A percentile compares a stretch with the other conserved stretches of the same genome.
Conservation (phyloP, 2,888 invertebrate species). For the Nephrotoma flavescens region DNA sequence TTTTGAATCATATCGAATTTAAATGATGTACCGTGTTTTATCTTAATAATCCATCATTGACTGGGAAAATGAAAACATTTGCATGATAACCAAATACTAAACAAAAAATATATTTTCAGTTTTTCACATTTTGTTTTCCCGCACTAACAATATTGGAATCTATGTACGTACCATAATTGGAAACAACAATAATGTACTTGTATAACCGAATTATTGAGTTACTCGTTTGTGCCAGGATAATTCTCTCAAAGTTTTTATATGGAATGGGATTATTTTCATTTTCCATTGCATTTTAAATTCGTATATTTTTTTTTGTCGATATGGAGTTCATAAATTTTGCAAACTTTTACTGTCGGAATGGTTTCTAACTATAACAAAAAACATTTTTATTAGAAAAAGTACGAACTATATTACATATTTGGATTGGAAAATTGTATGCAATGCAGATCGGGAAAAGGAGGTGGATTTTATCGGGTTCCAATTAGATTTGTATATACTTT, state of each 20-base stretch:
- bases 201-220: no score
- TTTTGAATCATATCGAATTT: no score
- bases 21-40: no score
- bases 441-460: background rate
- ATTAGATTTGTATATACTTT: background rate
- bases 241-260: background rate
- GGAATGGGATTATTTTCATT: background rate
- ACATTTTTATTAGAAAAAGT: background rate
- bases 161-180: no score
- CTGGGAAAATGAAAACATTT: no score
- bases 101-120: no score
- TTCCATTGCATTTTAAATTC: background rate
- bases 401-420: background rate
- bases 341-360: background rate
- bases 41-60: no score
- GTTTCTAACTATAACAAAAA: background rate
- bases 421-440: background rate
- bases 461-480: background rate
- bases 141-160: no score
- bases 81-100: no score
- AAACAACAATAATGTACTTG: no score
- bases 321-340: background rate
- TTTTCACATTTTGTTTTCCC: no score
- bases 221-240: no score
- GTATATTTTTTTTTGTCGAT: background rate